Base-by-base conservation (phyloP, 1,140 invertebrate genomes). In the Scaptomyza graminum region DNA sequence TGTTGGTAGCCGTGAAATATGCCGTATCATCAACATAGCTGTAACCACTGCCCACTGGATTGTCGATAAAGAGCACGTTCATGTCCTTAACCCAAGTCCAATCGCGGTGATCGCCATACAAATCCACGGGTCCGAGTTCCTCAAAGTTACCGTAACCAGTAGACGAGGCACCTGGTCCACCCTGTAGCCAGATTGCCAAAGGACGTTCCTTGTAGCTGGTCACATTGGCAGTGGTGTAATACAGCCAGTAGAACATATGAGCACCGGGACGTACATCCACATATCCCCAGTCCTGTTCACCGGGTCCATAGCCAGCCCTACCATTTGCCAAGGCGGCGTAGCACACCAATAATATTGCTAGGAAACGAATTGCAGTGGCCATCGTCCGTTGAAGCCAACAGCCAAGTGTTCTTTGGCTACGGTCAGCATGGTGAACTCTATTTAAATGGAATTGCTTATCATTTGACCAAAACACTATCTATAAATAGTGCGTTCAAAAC, bases 41-140 rank as follows among this genome's bases (percentile, higher is more conserved):
- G 90, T 94, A 98, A 0, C 97, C 97, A n/a, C 96, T 94, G 47
- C 97, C 97, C 5, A 98, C 96, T 1, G 97, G 97, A 91, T 97
- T 97, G 82, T 98, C 97, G 13, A 98, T 94, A 88, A 97, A 97
- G 1, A 98, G 79, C 5, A 98, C 93, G 89, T 97, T 98, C 77
- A 95, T 94, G 68, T 95, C 92, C 67, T 94, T 94, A 11, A 96
- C 95, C 96, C 96, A 97, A 11, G 95, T 95, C 72, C 93, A 92
- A 68, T 95, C 94, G 76, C 96, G 94, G 11, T 93, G 91, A 18
- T 95, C 93, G 0, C 95, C 91, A 25, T 95, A 90, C 0, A 94
- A 72, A 85, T 96, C 94, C 0, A 95, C 85, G 0, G 96, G 96
- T 3, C 96, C 96, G 0, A 97, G 79, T 81, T 96, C 95, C 52